Base-by-base conservation (phyloP, 2,888 invertebrate species). In the Leptogaster cylindrica region DNA sequence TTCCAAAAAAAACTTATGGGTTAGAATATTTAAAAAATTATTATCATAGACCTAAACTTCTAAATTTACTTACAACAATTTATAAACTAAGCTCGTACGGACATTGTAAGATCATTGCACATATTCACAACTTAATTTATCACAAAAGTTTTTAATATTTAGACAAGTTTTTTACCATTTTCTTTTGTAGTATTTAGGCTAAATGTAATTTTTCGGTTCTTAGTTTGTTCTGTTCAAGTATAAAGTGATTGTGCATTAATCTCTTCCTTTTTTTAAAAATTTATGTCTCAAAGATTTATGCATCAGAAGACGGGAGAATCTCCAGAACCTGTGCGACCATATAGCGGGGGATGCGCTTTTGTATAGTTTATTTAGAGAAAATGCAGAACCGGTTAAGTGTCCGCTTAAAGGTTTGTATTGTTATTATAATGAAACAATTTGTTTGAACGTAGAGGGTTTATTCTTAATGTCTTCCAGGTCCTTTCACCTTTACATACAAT, bases 401-500 rank as follows among this genome's bases (percentile, higher is more conserved):
- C 97, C 97, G 1, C 78, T 87, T 50, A 86, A 85, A 76, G 81
- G 81, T 81, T 74, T 39, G n/a, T n/a, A n/a, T n/a, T n/a, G n/a
- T n/a, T n/a, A n/a, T n/a, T n/a, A n/a, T n/a, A n/a, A n/a, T 44
- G 2, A 44, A 46, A 33, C 10, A 18, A n/a, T n/a, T n/a, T n/a
- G n/a, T n/a, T n/a, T n/a, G n/a, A n/a, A n/a, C n/a, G n/a, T n/a
- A n/a, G 0, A 41, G 10, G 3, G 41, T 67, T 65, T 65, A 52
- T 64, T 23, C 27, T 52, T 46, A 31, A 65, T 5, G 89, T 90
- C 78, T 84, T 85, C 67, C 33, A 79, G 95, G 93, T 66, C 93
- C 95, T 12, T 95, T 93, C 83, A 91, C 92, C 69, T 97, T 97
- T 82, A 92, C 94, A 64, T 97, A 97, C 81, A 94, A 93, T 81